Evolutionary conservation across 2,888 invertebrate species (phyloP).

Genomic region (Phortica magna): DNA sequence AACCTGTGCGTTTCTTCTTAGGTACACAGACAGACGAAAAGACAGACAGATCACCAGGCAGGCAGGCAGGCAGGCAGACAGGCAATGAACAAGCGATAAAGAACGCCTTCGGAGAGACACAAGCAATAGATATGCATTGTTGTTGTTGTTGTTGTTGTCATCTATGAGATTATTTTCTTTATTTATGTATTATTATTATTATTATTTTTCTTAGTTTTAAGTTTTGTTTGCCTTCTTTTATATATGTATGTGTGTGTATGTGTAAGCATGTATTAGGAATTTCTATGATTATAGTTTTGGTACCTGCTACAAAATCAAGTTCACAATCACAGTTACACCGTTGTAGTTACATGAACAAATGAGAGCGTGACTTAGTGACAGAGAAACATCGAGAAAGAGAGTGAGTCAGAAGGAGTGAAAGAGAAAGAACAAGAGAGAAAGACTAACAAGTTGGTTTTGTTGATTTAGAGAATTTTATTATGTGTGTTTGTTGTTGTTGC

Average conservation of each 20-base stretch:
- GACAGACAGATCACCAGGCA: neutral
- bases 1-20: no score
- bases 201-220: neutral
- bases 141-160: conserved; percentile 6
- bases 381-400: no score
- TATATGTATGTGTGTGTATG: neutral
- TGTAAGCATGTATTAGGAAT: conserved; percentile 10
- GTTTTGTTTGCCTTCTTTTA: neutral
- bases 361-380: no score
- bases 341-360: neutral
- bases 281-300: conserved; percentile 24
- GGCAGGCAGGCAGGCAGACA: neutral
- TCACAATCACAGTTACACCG: neutral
- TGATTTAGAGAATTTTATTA: no score
- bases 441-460: no score
- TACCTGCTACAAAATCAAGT: conserved; percentile 19
- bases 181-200: no score
- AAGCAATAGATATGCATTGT: conserved; percentile 3
- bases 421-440: no score
- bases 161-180: neutral
- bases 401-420: no score
- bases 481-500: no score
- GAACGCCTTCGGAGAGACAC: neutral
- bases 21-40: neutral
- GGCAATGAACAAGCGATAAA: neutral